phyloP scores from a whole-genome alignment of 2,888 invertebrate species.

The Drosophila koepferae region DNA sequence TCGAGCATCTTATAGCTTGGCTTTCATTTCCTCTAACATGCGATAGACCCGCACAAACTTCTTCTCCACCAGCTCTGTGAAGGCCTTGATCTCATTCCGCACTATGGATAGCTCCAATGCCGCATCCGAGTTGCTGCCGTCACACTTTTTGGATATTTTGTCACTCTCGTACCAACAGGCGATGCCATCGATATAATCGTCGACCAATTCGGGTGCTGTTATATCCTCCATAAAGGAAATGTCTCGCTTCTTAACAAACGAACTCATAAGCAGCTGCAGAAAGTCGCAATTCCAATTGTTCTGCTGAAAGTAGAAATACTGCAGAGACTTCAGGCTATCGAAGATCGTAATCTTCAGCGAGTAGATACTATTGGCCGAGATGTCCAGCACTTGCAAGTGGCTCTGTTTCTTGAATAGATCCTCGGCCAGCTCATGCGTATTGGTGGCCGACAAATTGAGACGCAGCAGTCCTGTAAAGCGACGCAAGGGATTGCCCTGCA shows the following conservation, averaged over 20 bases:
- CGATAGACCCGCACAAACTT: slow-evolving; percentile 83
- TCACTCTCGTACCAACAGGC: slow-evolving; percentile 84
- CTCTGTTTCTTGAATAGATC: slow-evolving; percentile 82
- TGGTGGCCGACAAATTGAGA: slow-evolving; percentile 80
- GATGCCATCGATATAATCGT: slow-evolving; percentile 83
- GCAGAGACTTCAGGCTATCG: slow-evolving; percentile 80
- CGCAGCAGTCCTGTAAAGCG: slow-evolving; percentile 77
- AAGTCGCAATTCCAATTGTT: slow-evolving; percentile 85
- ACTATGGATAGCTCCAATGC: slow-evolving; percentile 82
- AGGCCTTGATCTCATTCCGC: slow-evolving; percentile 82
- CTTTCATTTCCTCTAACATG: slow-evolving; percentile 82
- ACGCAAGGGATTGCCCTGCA: slow-evolving; percentile 80
- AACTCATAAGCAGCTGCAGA: slow-evolving; percentile 82
- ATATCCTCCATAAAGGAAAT: slow-evolving; percentile 82
- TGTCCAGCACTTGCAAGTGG: slow-evolving; percentile 78
- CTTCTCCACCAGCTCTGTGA: slow-evolving; percentile 81
- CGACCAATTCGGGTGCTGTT: slow-evolving; percentile 82
- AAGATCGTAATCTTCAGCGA: slow-evolving; percentile 83
- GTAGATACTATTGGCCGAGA: slow-evolving; percentile 81
- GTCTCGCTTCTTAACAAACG: slow-evolving; percentile 82
- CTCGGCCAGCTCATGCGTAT: slow-evolving; percentile 80
- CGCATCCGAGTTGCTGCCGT: slow-evolving; percentile 70
- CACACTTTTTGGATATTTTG: slow-evolving; percentile 76
- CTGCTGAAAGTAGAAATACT: slow-evolving; percentile 84
- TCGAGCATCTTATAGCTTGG: slow-evolving; percentile 60